Percentiles rank a stretch among this genome's conserved stretches.
Conservation (phyloP, 2,888 invertebrate genomes). For the Ectemnius cavifrons region DNA sequence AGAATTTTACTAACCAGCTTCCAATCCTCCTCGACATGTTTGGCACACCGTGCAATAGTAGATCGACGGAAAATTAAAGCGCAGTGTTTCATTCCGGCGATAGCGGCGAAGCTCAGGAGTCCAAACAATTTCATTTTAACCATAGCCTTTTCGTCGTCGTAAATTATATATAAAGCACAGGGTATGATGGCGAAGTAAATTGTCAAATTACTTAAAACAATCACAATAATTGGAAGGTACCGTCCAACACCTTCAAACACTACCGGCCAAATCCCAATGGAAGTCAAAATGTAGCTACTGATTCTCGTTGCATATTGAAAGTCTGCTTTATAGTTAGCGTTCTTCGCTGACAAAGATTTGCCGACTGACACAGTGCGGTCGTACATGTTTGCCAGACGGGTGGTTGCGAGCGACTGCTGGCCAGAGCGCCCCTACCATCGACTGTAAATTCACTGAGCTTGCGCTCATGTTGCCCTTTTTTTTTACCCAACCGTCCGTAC, state of each 20-base stretch:
- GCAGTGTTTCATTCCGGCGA: conserved; percentile 44
- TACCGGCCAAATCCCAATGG: conserved; percentile 62
- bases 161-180: conserved; percentile 29
- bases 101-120: conserved; percentile 52
- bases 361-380: too few species aligned
- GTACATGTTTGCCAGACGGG: conserved; percentile 21
- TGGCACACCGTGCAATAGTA: conserved; percentile 51
- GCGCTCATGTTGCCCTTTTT: conserved; percentile 15
- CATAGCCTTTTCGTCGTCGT: conserved; percentile 17
- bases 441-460: conserved; percentile 27
- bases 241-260: background rate
- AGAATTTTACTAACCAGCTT: conserved; percentile 19
- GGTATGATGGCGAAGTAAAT: conserved; percentile 43
- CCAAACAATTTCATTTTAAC: conserved; percentile 53
- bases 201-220: conserved; percentile 29
- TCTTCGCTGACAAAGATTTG: background rate
- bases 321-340: conserved; percentile 22
- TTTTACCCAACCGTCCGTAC: conserved; percentile 52
- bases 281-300: conserved; percentile 53
- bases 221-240: conserved; percentile 16
- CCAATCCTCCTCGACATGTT: conserved; percentile 60
- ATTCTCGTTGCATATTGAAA: conserved; percentile 40
- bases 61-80: conserved; percentile 28
- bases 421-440: conserved; percentile 23
- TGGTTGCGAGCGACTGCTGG: conserved; percentile 30